phyloP scores from a whole-genome alignment of 1,140 invertebrate genomes.

The Drosophila gunungcola region DNA sequence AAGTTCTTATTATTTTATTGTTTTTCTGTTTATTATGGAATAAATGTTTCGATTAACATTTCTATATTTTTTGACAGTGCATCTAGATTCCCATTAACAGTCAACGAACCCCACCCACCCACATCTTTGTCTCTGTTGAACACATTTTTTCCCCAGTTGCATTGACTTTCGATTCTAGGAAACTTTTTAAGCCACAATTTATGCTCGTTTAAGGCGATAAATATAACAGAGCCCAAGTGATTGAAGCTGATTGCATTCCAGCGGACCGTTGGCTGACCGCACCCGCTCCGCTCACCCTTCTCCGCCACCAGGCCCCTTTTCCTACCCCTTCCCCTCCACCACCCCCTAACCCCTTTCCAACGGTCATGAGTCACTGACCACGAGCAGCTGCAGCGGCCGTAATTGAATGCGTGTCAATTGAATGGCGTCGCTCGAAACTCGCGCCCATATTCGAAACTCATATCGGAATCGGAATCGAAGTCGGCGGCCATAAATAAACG shows the following conservation, averaged over 20 bases:
- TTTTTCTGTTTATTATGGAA: no score
- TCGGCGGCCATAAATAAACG: constrained; percentile 62
- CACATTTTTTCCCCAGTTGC: constrained; percentile 32
- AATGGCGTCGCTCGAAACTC: constrained; percentile 48
- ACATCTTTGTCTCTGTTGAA: constrained; percentile 11
- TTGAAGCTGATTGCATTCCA: constrained; percentile 80
- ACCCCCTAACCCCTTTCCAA: not conserved
- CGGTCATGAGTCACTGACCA: constrained; percentile 54
- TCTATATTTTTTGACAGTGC: constrained; percentile 41
- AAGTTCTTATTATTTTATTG: no score
- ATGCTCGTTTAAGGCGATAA: constrained; percentile 81
- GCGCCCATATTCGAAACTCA: constrained; percentile 27
- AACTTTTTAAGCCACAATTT: constrained; percentile 81
- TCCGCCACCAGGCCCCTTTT: no score
- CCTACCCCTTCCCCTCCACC: not conserved
- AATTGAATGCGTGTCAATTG: constrained; percentile 77
- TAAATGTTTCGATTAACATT: no score
- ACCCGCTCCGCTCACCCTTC: constrained; percentile 9
- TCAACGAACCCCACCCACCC: constrained; percentile 21
- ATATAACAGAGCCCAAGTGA: constrained; percentile 73
- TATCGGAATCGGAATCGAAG: constrained; percentile 34
- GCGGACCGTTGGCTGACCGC: constrained; percentile 33
- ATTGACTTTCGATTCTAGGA: constrained; percentile 76
- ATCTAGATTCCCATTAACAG: constrained; percentile 1
- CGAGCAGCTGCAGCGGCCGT: constrained; percentile 41